Base-by-base conservation (phyloP, 2,888 invertebrate genomes). In the Tachina lurida region DNA sequence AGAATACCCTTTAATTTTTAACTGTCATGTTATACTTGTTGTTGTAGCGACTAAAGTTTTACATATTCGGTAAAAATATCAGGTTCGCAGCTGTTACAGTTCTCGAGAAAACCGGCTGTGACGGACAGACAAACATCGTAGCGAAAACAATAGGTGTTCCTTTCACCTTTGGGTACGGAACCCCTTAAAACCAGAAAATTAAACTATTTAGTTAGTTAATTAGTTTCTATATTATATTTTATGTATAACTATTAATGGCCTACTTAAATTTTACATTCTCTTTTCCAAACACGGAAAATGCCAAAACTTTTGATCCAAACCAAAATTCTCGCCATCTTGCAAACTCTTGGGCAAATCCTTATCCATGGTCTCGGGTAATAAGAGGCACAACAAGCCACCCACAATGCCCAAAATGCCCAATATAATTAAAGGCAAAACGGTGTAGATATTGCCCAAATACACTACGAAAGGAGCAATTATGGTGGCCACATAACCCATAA, bases 391-490 rank as follows among this genome's bases (percentile, higher is more conserved):
- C 0, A 95, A 89, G 1, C 96, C 97, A 0, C 96, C 96, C 0
- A 94, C 70, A 7, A 97, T 94, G 0, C 96, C 96, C 39, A 97
- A 91, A 0, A 94, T 93, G 1, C 97, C 97, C 41, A 97, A 93
- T 77, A 97, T 95, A 8, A 96, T 92, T 3, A 97, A 94, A 0
- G 97, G 97, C 7, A 97, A 93, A 0, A 95, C 93, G 67, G 95
- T 94, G 3, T 95, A 95, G 39, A 96, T 92, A 83, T 95, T 68
- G 22, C 74, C 68, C 12, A 81, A 74, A 70, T 81, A 78, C 0
- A 97, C 97, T 3, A 97, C 95, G 90, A 97, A 97, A 0, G 97
- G 97, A 0, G 97, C 96, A 0, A 97, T 85, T n/a, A 97, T 96
- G 73, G 96, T 96, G 0, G 97, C 96, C 0, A 97, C 96, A 88